Conservation (phyloP, 2,888 invertebrate species). For the Ctenicera cuprea region DNA sequence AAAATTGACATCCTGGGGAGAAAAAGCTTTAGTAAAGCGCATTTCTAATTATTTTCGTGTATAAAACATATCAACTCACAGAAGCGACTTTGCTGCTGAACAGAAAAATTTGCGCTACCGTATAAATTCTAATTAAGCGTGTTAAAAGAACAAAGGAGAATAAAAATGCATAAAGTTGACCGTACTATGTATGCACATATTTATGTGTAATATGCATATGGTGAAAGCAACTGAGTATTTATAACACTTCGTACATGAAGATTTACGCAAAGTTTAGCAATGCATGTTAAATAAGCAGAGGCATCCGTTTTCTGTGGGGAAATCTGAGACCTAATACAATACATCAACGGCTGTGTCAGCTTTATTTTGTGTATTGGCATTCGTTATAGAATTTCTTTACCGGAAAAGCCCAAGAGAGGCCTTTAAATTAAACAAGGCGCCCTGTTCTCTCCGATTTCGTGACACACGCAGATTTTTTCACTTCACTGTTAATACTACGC, state of each 20-base stretch:
- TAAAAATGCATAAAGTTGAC: slow-evolving; percentile 29
- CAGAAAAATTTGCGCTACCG: slow-evolving; percentile 11
- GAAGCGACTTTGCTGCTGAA: slow-evolving; percentile 18
- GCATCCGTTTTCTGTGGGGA: slow-evolving; percentile 59
- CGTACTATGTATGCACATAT: slow-evolving; percentile 26
- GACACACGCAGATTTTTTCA: slow-evolving; percentile 44
- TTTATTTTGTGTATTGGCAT: slow-evolving; percentile 61
- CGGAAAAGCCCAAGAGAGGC: slow-evolving; percentile 55
- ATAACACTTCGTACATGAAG: slow-evolving; percentile 57
- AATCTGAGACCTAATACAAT: slow-evolving; percentile 60
- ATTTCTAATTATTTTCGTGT: slow-evolving; percentile 11
- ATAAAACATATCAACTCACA: slow-evolving; percentile 15
- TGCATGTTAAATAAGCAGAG: slow-evolving; percentile 60
- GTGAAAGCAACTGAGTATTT: slow-evolving; percentile 25
- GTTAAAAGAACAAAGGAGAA: slow-evolving; percentile 26
- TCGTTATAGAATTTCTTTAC: slow-evolving; percentile 54
- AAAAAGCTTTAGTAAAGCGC: slow-evolving; percentile 1
- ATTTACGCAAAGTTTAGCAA: slow-evolving; percentile 62
- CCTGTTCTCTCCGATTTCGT: slow-evolving; percentile 34
- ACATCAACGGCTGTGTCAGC: slow-evolving; percentile 60
- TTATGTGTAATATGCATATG: slow-evolving; percentile 32
- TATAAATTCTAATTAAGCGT: slow-evolving; percentile 35
- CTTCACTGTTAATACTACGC: slow-evolving; percentile 28
- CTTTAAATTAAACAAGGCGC: slow-evolving; percentile 53
- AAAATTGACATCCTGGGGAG: not conserved